A percentile compares a stretch with the other conserved stretches of the same genome.
These are phyloP conservation scores for Nephrotoma guestfalica DNA, from an alignment of 2,888 invertebrate genomes.

Conservation along the genomic window DNA sequence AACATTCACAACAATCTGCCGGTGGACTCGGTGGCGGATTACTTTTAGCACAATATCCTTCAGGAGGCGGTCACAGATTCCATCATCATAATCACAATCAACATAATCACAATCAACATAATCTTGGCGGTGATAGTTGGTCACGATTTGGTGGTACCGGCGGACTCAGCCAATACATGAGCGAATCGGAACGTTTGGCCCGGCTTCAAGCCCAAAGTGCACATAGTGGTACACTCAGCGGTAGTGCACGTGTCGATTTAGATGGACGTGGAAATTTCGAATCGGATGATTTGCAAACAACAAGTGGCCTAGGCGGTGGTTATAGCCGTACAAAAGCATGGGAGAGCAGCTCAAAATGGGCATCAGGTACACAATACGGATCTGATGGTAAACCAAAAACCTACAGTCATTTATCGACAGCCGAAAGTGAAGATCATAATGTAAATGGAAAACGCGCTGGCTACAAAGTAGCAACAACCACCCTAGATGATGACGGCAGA, in stretches of 20 bases:
- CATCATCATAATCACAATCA: background rate
- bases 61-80: background rate
- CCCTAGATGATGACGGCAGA: slow-evolving; percentile 48
- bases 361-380: slow-evolving; percentile 28
- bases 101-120: background rate
- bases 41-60: background rate
- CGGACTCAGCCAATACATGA: slow-evolving; percentile 21
- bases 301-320: slow-evolving; percentile 12
- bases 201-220: slow-evolving; percentile 22
- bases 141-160: slow-evolving; percentile 12
- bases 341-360: slow-evolving; percentile 33
- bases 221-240: slow-evolving; percentile 16
- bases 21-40: background rate
- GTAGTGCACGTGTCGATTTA: slow-evolving; percentile 17
- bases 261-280: slow-evolving; percentile 9
- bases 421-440: slow-evolving; percentile 30
- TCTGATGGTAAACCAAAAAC: slow-evolving; percentile 26
- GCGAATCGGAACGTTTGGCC: slow-evolving; percentile 26
- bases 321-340: slow-evolving; percentile 26
- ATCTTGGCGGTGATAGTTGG: background rate
- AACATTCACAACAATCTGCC: background rate
- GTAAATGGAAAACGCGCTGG: slow-evolving; percentile 39
- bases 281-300: slow-evolving; percentile 8
- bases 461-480: slow-evolving; percentile 39
- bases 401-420: slow-evolving; percentile 29